A percentile compares a stretch with the other conserved stretches of the same genome.
Evolutionary conservation across 2,888 invertebrate species (phyloP).

Genomic region (Zelleria hepariella): DNA sequence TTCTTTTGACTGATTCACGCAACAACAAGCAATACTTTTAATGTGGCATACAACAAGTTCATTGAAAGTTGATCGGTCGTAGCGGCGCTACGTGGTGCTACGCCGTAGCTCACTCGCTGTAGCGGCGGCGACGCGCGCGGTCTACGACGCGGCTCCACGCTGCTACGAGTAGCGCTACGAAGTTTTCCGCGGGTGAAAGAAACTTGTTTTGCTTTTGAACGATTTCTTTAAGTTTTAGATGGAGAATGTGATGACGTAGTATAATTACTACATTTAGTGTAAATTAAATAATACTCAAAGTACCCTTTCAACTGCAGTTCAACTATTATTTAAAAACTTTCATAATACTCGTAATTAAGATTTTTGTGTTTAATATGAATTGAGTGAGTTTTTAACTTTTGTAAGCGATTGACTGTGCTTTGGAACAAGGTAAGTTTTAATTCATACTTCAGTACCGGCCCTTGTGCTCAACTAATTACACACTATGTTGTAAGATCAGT

Average conservation of each 20-base stretch:
- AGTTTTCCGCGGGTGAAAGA: not conserved
- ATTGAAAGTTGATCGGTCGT: not conserved
- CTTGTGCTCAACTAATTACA: too few relatives aligned
- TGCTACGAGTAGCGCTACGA: not conserved
- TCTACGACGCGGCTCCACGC: not conserved
- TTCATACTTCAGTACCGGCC: too few relatives aligned
- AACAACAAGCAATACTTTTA: not conserved
- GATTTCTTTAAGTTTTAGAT: not conserved
- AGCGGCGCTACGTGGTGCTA: not conserved
- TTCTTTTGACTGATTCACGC: not conserved
- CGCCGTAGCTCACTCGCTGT: not conserved
- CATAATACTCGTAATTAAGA: too few relatives aligned
- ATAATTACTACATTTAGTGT: not conserved
- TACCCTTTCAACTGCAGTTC: not conserved
- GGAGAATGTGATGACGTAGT: not conserved
- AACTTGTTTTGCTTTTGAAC: not conserved
- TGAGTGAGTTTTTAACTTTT: not conserved
- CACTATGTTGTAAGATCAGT: too few relatives aligned
- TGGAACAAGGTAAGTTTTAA: not conserved
- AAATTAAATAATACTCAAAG: not conserved
- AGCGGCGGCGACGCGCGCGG: not conserved
- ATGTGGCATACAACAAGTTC: not conserved
- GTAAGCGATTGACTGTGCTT: not conserved
- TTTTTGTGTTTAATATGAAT: not conserved
- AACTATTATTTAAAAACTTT: too few relatives aligned